These are phyloP conservation scores for Omphaloscelis lunosa DNA, from an alignment of 2,888 invertebrate genomes.

Conservation along the genomic window DNA sequence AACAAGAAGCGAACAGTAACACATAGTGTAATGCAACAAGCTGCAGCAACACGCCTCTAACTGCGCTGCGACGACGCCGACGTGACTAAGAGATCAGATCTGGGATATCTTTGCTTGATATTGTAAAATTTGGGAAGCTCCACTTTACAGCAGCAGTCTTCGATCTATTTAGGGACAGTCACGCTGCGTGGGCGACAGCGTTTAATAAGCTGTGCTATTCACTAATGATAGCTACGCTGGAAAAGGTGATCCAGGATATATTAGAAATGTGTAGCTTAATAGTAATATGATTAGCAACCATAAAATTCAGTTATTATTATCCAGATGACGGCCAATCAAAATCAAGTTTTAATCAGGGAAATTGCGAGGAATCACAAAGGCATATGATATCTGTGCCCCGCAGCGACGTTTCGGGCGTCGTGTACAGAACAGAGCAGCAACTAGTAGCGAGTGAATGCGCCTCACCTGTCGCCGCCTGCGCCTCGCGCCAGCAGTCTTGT, in stretches of 20 bases:
- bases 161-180: neutral
- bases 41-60: constrained; percentile 16
- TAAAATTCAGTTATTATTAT: neutral
- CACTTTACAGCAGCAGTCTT: no score
- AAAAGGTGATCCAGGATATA: neutral
- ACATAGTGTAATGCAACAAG: constrained; percentile 16
- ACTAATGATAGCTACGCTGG: neutral
- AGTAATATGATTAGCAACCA: neutral
- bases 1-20: constrained; percentile 4
- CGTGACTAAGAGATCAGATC: neutral
- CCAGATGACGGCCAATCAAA: neutral
- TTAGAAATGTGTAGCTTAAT: neutral
- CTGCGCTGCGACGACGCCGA: neutral
- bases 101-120: neutral
- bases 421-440: no score
- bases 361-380: neutral
- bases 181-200: neutral
- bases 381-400: neutral
- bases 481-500: neutral
- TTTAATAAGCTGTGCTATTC: neutral
- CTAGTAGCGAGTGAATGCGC: neutral
- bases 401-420: neutral
- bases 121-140: neutral
- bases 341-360: neutral
- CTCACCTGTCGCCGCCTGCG: constrained; percentile 11